Base-by-base conservation (phyloP, 2,888 invertebrate species). In the Colletes collaris region DNA sequence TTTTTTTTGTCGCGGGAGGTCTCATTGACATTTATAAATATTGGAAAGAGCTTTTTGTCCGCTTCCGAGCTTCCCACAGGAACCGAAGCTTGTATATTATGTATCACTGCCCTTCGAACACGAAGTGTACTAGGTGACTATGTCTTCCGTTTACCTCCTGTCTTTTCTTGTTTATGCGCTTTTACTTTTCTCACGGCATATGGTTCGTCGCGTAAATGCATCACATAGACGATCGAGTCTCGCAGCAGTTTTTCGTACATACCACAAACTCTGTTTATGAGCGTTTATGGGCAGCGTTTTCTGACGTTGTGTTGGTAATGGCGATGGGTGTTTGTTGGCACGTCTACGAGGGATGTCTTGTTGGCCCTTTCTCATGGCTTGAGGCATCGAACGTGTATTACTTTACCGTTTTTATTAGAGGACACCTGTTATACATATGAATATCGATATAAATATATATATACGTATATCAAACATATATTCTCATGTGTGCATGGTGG, bases 401-500 rank as follows among this genome's bases (percentile, higher is more conserved):
- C 63, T 80, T 79, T 82, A 82, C 83, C 83, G 84, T 87, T 80
- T 16, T 74, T 84, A 86, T 87, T 89, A 89, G 88, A 89, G 84
- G 69, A 89, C 85, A 78, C 60, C 70, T 56, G 53, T 62, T 75
- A 76, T 66, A 83, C 68, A 76, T 87, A 84, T 79, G 72, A 65
- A 79, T 84, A 81, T 76, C 70, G 81, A 76, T 84, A 83, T 78
- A 76, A 62, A 78, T 81, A 70, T 83, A 63, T 86, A 70, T 49
- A 19, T 69, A 70, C 76, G 46, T 83, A 78, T 76, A 76, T 81
- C 78, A 76, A 70, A 65, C 71, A 76, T 85, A 63, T 86, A 70
- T 49, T 84, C 87, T 85, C 86, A 83, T 91, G 89, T 90, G 82
- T 91, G 91, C 91, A 91, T 92, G 91, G 87, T 89, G 90, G 90